Evolutionary conservation across 1,140 invertebrate species (phyloP).

Genomic region (Chelonus insularis): DNA sequence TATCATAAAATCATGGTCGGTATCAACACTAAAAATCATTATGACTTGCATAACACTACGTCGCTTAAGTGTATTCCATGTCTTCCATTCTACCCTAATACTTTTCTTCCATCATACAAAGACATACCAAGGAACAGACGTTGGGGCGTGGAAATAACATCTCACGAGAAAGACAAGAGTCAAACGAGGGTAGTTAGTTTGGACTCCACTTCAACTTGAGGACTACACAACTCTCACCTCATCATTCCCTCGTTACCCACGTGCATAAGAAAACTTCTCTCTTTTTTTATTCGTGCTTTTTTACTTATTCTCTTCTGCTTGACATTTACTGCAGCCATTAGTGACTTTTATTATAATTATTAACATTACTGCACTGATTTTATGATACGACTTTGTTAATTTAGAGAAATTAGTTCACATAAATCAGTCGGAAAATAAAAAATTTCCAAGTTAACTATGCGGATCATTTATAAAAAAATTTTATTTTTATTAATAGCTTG

Average conservation of each 20-base stretch:
- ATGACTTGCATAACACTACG: neutral
- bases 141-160: conserved; percentile 5
- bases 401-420: too few species aligned
- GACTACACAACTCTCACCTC: neutral
- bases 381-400: too few species aligned
- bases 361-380: too few species aligned
- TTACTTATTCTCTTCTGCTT: too few species aligned
- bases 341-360: too few species aligned
- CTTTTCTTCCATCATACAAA: neutral
- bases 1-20: conserved; percentile 14
- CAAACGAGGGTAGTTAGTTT: conserved; percentile 14
- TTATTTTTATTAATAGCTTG: too few species aligned
- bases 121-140: neutral
- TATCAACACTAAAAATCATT: conserved; percentile 7
- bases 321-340: too few species aligned
- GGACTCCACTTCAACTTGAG: neutral
- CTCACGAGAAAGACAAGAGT: conserved; percentile 3
- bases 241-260: conserved; percentile 6
- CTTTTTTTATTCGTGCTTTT: neutral
- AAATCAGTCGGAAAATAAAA: too few species aligned
- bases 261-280: neutral
- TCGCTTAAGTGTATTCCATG: neutral
- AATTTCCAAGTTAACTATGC: too few species aligned
- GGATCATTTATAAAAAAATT: too few species aligned
- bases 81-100: too few species aligned